Evolutionary conservation across 2,113 vertebrate species (phyloP).

Genomic region (Tachysurus vachellii): DNA sequence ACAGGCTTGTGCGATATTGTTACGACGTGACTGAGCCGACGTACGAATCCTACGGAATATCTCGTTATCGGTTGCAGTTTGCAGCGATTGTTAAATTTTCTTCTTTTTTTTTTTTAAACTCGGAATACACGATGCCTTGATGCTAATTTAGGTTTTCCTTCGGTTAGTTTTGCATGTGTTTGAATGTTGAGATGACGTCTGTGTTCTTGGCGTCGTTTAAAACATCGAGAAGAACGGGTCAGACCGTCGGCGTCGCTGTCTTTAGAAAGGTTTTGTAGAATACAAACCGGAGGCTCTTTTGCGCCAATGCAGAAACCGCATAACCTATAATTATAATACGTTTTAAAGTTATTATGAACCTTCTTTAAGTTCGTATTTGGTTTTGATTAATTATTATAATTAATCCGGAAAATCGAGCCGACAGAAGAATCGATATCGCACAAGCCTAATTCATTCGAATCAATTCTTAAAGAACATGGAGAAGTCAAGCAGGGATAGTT

Average conservation of each 20-base stretch:
- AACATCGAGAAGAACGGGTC: background rate
- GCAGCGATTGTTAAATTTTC: background rate
- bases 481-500: background rate
- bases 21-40: background rate
- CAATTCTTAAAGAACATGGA: background rate
- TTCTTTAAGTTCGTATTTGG: background rate
- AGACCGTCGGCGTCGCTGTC: background rate
- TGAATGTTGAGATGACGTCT: background rate
- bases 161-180: background rate
- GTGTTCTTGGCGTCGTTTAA: background rate
- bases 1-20: slow-evolving; percentile 4
- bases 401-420: background rate
- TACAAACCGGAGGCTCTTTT: background rate
- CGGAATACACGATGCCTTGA: background rate
- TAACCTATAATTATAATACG: background rate
- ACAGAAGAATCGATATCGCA: background rate
- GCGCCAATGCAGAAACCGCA: background rate
- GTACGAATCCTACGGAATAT: too few relatives aligned
- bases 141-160: background rate
- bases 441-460: background rate
- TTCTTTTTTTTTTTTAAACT: background rate
- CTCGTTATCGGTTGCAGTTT: too few relatives aligned
- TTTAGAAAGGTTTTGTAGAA: background rate
- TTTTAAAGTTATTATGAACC: background rate
- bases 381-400: too few relatives aligned